Conservation (phyloP, 2,113 vertebrate genomes). For the Anolis carolinensis region DNA sequence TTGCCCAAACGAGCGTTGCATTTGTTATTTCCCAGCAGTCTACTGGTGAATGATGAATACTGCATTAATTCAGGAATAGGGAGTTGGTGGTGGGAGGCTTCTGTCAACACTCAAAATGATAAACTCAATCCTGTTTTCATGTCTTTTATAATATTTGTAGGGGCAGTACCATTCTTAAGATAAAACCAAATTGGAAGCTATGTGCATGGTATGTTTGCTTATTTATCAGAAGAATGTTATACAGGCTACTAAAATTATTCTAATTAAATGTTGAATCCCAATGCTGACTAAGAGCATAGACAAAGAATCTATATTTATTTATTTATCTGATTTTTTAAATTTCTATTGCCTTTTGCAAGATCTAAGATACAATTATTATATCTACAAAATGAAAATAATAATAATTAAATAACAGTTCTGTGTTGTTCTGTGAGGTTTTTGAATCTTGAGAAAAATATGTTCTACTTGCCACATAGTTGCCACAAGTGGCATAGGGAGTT, state of each 20-base stretch:
- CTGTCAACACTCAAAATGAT: background rate
- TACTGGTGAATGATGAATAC: background rate
- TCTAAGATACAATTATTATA: too few species aligned
- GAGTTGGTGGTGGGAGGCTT: background rate
- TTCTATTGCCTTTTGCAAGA: background rate
- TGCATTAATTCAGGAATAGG: background rate
- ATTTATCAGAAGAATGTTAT: background rate
- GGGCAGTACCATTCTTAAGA: background rate
- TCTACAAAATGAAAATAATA: too few species aligned
- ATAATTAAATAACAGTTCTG: too few species aligned
- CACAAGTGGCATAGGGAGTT: background rate
- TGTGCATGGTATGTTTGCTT: background rate
- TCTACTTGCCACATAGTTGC: background rate
- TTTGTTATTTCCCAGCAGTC: conserved; percentile 25
- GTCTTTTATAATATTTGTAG: background rate
- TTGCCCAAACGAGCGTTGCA: background rate
- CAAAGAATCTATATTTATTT: background rate
- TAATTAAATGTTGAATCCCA: background rate
- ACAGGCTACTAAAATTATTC: background rate
- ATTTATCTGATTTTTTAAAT: background rate
- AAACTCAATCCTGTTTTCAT: background rate
- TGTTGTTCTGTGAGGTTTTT: background rate
- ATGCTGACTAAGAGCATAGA: background rate
- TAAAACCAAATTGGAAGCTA: background rate
- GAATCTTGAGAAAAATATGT: background rate